phyloP scores from a whole-genome alignment of 2,888 invertebrate species.

The Euzophera pinguis region DNA sequence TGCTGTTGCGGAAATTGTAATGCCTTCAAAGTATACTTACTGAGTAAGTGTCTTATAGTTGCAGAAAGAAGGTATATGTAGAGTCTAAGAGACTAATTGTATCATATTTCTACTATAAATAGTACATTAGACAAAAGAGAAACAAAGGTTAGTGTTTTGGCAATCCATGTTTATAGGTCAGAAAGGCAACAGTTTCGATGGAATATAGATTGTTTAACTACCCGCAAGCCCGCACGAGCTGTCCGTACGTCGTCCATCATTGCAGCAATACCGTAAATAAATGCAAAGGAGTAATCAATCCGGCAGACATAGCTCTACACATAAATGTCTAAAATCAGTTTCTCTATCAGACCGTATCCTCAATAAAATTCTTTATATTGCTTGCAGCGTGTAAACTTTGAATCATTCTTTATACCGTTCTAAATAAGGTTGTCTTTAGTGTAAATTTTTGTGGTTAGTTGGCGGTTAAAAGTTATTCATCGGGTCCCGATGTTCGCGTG shows the following conservation, averaged over 20 bases:
- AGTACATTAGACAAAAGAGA: too few relatives aligned
- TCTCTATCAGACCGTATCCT: slow-evolving; percentile 44
- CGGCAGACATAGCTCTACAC: slow-evolving; percentile 23
- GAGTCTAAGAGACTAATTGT: too few relatives aligned
- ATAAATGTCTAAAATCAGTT: slow-evolving; percentile 35
- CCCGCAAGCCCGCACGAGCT: too few relatives aligned
- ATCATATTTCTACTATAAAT: too few relatives aligned
- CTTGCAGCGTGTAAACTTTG: slow-evolving; percentile 19
- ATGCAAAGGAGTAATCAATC: slow-evolving; percentile 26
- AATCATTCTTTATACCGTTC: neutral
- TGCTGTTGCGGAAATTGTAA: too few relatives aligned
- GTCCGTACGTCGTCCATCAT: neutral
- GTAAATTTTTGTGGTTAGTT: neutral
- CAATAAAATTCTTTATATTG: slow-evolving; percentile 27
- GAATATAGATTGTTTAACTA: too few relatives aligned
- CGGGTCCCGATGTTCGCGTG: slow-evolving; percentile 50
- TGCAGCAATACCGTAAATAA: slow-evolving; percentile 20
- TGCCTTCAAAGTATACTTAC: too few relatives aligned
- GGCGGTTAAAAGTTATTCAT: slow-evolving; percentile 14
- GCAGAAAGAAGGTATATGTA: too few relatives aligned
- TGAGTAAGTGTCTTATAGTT: too few relatives aligned
- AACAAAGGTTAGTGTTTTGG: too few relatives aligned
- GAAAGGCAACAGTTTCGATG: too few relatives aligned
- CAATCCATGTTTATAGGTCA: too few relatives aligned
- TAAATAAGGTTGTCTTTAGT: slow-evolving; percentile 1